A percentile compares a stretch with the other conserved stretches of the same genome.
Conservation (phyloP, 2,113 vertebrate genomes). For the Lepidiolamprologus cunningtoni region DNA sequence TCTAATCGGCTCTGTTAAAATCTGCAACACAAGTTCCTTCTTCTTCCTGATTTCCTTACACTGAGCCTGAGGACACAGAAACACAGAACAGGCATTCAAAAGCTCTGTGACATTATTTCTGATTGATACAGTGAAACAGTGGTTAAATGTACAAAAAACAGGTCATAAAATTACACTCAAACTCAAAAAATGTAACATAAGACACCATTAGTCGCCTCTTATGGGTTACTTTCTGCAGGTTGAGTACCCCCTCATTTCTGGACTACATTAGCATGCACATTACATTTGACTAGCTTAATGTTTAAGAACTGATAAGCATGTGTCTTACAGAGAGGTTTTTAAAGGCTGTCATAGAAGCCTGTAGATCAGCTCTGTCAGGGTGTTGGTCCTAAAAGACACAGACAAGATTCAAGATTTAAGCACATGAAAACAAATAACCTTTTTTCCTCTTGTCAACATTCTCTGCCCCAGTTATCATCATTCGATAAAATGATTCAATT, state of each 20-base stretch:
- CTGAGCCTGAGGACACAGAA: slow-evolving; percentile 69
- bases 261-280: not conserved
- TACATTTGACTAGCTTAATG: not conserved
- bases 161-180: not conserved
- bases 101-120: not conserved
- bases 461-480: not conserved
- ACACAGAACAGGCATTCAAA: not conserved
- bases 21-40: slow-evolving; percentile 92
- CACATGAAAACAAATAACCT: not conserved
- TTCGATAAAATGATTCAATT: not conserved
- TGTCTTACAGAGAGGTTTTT: slow-evolving; percentile 85
- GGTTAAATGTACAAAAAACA: not conserved
- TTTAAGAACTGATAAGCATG: not conserved
- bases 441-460: accelerated
- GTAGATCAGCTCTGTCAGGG: slow-evolving; percentile 86
- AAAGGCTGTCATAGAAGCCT: slow-evolving; percentile 84
- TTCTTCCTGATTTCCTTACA: slow-evolving; percentile 92
- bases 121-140: not conserved
- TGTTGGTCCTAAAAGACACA: slow-evolving; percentile 80
- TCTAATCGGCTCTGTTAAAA: slow-evolving; percentile 88
- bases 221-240: not conserved
- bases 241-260: not conserved
- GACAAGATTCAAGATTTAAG: not conserved
- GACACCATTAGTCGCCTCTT: not conserved
- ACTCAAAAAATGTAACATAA: not conserved